These are phyloP conservation scores for Equus quagga DNA, from an alignment of 2,113 vertebrate species.

Conservation along the genomic window DNA sequence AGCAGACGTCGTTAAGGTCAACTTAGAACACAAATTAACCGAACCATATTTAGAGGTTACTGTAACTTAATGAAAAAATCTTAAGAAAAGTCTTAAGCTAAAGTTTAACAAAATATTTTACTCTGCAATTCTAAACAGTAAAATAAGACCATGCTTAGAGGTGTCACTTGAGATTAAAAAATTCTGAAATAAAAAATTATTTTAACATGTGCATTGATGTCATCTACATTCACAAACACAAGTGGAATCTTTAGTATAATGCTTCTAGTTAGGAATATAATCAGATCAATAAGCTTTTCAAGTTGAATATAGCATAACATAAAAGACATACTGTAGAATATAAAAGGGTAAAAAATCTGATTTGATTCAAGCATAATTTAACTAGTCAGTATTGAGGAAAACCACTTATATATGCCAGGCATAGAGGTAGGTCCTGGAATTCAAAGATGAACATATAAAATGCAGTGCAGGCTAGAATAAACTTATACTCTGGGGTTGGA, in stretches of 20 bases:
- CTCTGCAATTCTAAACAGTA: background rate
- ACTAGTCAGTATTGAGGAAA: background rate
- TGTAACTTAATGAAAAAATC: background rate
- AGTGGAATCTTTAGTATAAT: background rate
- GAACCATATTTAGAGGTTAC: background rate
- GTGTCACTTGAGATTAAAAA: background rate
- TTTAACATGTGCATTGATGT: background rate
- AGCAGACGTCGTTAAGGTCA: background rate
- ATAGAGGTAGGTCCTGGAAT: conserved; percentile 12
- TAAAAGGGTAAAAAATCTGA: background rate
- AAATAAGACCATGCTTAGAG: background rate
- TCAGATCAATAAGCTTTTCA: conserved; percentile 14
- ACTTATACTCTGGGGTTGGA: background rate
- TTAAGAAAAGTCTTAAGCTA: background rate
- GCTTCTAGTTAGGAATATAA: background rate
- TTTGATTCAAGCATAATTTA: conserved; percentile 21
- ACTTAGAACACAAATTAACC: background rate
- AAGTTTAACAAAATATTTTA: conserved; percentile 32
- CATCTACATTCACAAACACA: background rate
- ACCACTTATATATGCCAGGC: background rate
- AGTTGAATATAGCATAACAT: conserved; percentile 10
- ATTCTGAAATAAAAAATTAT: conserved; percentile 23
- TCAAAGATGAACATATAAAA: conserved; percentile 34
- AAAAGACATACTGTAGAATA: background rate
- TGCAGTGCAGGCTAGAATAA: background rate